Percentiles rank a stretch among this genome's conserved stretches.
Evolutionary conservation across 2,888 invertebrate species (phyloP).

Genomic region (Lasioglossum pauxillum): DNA sequence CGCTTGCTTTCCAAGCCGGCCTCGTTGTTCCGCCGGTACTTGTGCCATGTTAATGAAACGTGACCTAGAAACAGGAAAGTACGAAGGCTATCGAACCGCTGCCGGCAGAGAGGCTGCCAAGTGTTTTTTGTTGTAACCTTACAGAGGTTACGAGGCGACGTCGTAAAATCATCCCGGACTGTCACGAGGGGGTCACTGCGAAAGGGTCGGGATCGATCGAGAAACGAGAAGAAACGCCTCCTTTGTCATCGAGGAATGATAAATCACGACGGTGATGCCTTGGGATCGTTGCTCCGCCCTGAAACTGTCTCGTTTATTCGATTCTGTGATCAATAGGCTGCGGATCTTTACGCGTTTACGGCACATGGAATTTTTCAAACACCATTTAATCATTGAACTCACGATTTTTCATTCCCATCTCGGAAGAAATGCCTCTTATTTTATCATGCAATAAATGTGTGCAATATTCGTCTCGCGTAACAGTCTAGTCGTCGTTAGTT

Average conservation of each 20-base stretch:
- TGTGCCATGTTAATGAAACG: conserved; percentile 19
- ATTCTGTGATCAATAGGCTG: background rate
- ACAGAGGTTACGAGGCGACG: background rate
- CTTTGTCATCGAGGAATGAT: conserved; percentile 8
- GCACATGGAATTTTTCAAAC: background rate
- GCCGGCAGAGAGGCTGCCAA: background rate
- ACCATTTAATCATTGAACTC: background rate
- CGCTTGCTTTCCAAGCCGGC: background rate
- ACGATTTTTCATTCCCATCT: background rate
- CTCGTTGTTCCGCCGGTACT: background rate
- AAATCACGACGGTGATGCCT: background rate
- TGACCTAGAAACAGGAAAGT: conserved; percentile 35
- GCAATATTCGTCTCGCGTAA: background rate
- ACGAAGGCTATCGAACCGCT: conserved; percentile 31
- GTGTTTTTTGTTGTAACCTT: background rate
- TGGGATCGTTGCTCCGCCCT: background rate
- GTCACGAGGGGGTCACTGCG: background rate
- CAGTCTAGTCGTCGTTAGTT: background rate
- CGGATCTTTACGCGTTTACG: background rate
- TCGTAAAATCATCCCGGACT: background rate
- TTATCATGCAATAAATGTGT: background rate
- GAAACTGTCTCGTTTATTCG: background rate
- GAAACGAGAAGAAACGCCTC: background rate
- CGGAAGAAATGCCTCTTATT: background rate
- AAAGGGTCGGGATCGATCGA: background rate